Percentiles rank a stretch among this genome's conserved stretches.
Evolutionary conservation across 2,797 vertebrate genomes (phyloP).

Genomic region (Lindbergichthys nudifrons): DNA sequence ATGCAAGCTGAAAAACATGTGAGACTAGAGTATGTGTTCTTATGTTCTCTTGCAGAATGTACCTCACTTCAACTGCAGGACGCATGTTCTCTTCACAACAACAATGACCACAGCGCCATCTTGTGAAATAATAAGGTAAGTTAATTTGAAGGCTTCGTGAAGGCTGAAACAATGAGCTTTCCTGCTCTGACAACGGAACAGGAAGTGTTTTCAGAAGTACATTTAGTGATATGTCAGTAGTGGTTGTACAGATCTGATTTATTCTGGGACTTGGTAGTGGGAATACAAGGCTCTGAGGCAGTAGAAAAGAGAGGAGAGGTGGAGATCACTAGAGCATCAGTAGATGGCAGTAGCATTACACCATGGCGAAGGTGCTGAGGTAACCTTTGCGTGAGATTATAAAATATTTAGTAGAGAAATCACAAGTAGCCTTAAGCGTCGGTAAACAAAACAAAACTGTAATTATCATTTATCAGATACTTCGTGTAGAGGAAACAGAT

Average conservation of each 20-base stretch:
- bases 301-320: background rate
- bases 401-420: constrained; percentile 41
- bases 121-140: constrained; percentile 56
- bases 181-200: constrained; percentile 5
- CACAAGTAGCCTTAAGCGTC: constrained; percentile 50
- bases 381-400: constrained; percentile 33
- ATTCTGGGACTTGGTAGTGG: constrained; percentile 15
- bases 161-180: background rate
- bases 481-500: constrained; percentile 32
- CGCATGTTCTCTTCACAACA: constrained; percentile 7
- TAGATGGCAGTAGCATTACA: constrained; percentile 81
- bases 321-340: constrained; percentile 42
- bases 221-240: constrained; percentile 28
- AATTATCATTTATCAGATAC: constrained; percentile 59
- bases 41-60: background rate
- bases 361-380: constrained; percentile 16
- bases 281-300: constrained; percentile 1
- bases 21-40: background rate
- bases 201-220: constrained; percentile 24
- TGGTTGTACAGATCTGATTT: constrained; percentile 13
- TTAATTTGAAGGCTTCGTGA: constrained; percentile 19
- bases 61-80: background rate
- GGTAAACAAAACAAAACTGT: constrained; percentile 57
- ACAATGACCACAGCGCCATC: constrained; percentile 67
- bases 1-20: too few relatives aligned